Conservation (phyloP, 2,888 invertebrate species). For the Aethes cnicana region DNA sequence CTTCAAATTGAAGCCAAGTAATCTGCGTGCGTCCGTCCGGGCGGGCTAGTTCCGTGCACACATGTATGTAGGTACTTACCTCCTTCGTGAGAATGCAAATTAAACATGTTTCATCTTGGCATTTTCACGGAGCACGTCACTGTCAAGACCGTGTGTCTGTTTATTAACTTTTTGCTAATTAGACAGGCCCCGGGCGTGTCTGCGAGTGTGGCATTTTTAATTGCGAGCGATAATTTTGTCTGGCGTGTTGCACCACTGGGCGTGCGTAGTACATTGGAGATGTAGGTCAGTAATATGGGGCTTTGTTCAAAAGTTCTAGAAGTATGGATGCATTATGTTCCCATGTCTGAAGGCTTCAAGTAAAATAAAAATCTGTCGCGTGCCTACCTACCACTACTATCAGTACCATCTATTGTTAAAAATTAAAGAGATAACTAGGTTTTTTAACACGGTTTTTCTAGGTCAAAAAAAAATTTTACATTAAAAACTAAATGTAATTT, state of each 20-base stretch:
- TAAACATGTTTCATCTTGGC: slow-evolving; percentile 80
- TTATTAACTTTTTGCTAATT: slow-evolving; percentile 82
- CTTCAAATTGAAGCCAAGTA: neutral
- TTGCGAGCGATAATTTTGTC: slow-evolving; percentile 73
- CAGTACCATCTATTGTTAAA: no score
- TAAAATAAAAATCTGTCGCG: no score
- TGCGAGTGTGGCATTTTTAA: slow-evolving; percentile 79
- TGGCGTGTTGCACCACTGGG: slow-evolving; percentile 49
- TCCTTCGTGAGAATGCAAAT: slow-evolving; percentile 59
- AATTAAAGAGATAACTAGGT: no score
- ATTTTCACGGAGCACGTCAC: slow-evolving; percentile 79
- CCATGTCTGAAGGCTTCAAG: no score
- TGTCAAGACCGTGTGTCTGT: slow-evolving; percentile 76
- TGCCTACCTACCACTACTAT: no score
- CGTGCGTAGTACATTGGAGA: no score
- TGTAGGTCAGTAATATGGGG: no score
- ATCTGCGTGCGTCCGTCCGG: neutral
- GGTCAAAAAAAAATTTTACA: no score
- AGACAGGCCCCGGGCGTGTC: slow-evolving; percentile 71
- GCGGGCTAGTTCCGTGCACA: neutral
- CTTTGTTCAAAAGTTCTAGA: no score
- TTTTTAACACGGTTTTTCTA: no score
- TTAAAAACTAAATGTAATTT: slow-evolving; percentile 3
- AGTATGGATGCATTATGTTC: no score
- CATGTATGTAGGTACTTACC: neutral